Evolutionary conservation across 2,797 vertebrate genomes (phyloP).

Genomic region (Sylvilagus floridanus): DNA sequence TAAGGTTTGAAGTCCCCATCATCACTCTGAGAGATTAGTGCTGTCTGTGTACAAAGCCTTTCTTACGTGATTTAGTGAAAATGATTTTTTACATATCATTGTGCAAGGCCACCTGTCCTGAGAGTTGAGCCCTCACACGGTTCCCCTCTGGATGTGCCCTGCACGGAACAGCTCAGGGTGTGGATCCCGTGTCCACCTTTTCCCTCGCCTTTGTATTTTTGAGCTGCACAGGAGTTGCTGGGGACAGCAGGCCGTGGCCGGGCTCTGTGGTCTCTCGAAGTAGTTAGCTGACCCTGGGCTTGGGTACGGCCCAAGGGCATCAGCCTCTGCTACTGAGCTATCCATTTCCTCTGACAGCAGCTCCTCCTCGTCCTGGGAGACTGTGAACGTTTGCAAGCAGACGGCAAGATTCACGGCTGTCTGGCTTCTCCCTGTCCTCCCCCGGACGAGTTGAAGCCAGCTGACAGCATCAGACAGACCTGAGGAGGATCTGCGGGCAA

Average conservation of each 20-base stretch:
- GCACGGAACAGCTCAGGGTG: neutral
- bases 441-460: conserved; percentile 68
- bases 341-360: conserved; percentile 59
- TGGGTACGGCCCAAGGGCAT: neutral
- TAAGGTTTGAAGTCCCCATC: neutral
- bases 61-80: neutral
- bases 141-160: no score
- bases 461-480: conserved; percentile 63
- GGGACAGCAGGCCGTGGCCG: neutral
- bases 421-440: conserved; percentile 72
- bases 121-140: neutral
- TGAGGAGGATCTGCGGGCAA: conserved; percentile 37
- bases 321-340: conserved; percentile 53
- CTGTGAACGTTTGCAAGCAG: neutral
- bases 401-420: conserved; percentile 77
- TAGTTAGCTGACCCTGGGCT: conserved; percentile 21
- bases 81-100: neutral
- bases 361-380: conserved; percentile 27
- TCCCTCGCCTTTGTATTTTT: neutral
- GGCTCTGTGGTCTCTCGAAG: conserved; percentile 11
- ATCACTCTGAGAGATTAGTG: no score
- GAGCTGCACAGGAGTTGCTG: accelerated
- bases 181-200: accelerated
- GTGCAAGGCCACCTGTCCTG: neutral
- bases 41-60: neutral